Conservation (phyloP, 2,113 vertebrate genomes). For the Bungarus multicinctus region DNA sequence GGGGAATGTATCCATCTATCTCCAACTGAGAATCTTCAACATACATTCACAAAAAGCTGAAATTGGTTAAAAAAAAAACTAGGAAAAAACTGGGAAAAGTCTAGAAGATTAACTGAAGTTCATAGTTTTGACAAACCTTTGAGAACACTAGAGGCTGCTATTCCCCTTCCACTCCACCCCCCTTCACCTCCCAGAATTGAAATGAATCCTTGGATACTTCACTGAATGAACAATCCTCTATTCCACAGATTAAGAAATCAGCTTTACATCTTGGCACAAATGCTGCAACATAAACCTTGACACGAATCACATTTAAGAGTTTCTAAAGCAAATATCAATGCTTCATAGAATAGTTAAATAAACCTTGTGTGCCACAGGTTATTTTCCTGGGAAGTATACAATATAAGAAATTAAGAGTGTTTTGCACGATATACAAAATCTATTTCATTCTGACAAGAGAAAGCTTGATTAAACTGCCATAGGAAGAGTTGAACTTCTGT, state of each 20-base stretch:
- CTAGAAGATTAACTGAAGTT: not conserved
- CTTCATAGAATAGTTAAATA: not conserved
- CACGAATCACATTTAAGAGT: not conserved
- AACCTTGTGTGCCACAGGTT: not conserved
- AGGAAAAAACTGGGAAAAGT: not conserved
- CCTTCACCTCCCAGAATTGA: not conserved
- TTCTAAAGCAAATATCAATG: constrained; percentile 3
- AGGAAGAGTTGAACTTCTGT: not conserved
- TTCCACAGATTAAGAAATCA: not conserved
- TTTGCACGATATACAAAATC: not conserved
- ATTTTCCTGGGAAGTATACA: not conserved
- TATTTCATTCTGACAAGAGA: not conserved
- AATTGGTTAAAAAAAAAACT: not conserved
- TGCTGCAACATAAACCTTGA: not conserved
- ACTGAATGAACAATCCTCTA: not conserved
- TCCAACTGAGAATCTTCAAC: not conserved
- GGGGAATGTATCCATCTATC: not conserved
- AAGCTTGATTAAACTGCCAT: not conserved
- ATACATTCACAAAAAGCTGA: not conserved
- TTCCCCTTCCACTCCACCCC: not conserved
- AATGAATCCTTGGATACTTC: not conserved
- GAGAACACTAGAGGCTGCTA: not conserved
- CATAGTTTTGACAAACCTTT: not conserved
- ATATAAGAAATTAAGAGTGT: not conserved
- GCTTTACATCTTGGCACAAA: not conserved